Evolutionary conservation across 2,797 vertebrate species (phyloP), one percentile per base, ranked within the genome.

Genomic region (Rhincodon typus): DNA sequence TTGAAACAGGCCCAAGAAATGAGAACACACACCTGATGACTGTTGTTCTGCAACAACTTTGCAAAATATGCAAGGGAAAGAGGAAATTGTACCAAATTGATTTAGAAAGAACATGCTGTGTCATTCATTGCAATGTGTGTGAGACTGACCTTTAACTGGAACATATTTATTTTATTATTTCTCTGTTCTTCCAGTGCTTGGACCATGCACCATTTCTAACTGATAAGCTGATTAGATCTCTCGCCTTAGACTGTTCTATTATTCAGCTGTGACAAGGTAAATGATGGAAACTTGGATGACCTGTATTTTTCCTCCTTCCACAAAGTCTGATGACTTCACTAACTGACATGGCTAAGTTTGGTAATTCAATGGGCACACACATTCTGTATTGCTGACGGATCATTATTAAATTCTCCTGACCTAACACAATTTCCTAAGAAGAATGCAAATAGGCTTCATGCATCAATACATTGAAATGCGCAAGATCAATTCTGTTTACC

Each of bases 361-460:
- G 57, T 19, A 91, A 91, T 91, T n/a, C 88, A 62, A 38, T 91
- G 50, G 57, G 12, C 86, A 57, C 10, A 3, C 57, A 67, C 57
- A 6, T 91, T 21, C 88, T n/a, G 34, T 38, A 91, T 2, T 66
- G 88, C 88, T 66, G 88, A 91, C 6, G 34, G 3, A 38, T 91
- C 53, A 67, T 90, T 91, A 91, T 21, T 8, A n/a, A 62, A 67
- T 66, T 62, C 6, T 93, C 62, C 62, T 93, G 90, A 42, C 66
- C 90, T 69, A 93, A 69, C 62, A 93, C 30, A 1, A 66, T 91
- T 30, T 93, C 10, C 34, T 23, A 23, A 93, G 23, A 42, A 69
- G 66, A 93, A 93, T 93, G 90, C 38, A 93, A 93, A 93, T 93
- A n/a, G 42, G 34, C 90, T 93, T 93, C 66, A 42, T 67, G 62